Conservation (phyloP, 2,888 invertebrate species). For the Dynastes maya region DNA sequence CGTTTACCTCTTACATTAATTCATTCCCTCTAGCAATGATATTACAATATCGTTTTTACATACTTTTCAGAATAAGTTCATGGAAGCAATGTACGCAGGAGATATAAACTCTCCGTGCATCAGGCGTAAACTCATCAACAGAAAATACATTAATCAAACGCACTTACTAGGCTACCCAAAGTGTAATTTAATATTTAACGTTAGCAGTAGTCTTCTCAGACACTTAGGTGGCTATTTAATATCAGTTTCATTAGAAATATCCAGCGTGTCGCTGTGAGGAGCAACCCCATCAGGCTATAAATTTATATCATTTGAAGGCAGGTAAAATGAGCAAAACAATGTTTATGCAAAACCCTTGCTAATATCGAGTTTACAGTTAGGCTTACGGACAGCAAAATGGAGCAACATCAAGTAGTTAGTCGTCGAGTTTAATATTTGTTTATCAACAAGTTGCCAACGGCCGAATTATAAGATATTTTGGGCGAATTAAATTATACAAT, state of each 20-base stretch:
- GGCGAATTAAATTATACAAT: slow-evolving; percentile 49
- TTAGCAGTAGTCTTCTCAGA: not conserved
- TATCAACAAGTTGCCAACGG: slow-evolving; percentile 45
- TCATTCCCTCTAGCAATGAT: not conserved
- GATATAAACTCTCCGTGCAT: too few relatives aligned
- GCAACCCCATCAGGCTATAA: not conserved
- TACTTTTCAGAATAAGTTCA: too few relatives aligned
- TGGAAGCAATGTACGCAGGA: too few relatives aligned
- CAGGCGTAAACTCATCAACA: not conserved
- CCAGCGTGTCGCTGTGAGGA: not conserved
- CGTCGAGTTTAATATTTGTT: slow-evolving; percentile 36
- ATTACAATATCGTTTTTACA: too few relatives aligned
- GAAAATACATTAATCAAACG: not conserved
- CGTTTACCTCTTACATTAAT: not conserved
- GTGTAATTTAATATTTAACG: slow-evolving; percentile 9
- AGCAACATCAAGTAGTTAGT: slow-evolving; percentile 21
- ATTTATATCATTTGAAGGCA: not conserved
- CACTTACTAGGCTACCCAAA: not conserved
- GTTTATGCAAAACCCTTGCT: slow-evolving; percentile 13
- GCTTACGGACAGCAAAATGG: not conserved
- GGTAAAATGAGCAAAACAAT: slow-evolving; percentile 21
- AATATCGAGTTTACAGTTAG: slow-evolving; percentile 24
- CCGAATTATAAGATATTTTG: slow-evolving; percentile 48
- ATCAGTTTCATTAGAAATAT: slow-evolving; percentile 12
- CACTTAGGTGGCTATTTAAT: not conserved